Base-by-base conservation (phyloP, 1,140 invertebrate species). In the Drosophila funebris region DNA sequence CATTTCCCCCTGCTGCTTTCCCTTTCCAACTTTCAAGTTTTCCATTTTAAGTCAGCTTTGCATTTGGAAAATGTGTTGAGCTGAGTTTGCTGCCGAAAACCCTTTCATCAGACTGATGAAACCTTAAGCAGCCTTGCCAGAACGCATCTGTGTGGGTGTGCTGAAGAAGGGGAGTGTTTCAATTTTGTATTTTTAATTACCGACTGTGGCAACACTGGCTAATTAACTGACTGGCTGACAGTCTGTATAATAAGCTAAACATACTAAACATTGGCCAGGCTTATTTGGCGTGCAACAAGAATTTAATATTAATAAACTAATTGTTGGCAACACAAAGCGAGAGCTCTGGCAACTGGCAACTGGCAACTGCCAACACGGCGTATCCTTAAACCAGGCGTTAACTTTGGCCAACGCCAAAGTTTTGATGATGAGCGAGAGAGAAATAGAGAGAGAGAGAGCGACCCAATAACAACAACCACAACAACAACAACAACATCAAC, bases 221-320 rank as follows among this genome's bases (percentile, higher is more conserved):
- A 72, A 72, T 72, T 72, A 72, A 67, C 14, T 18, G 18, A 11
- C 60, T 29, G 20, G 5, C 56, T 31, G 52, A n/a, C 57, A 43
- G 53, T n/a, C 36, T 31, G 29, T 18, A n/a, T 44, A 27, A 44
- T 37, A 54, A 33, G 69, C 33, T 58, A 24, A 43, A 44, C 53
- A 56, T 43, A 63, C 58, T 48, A 53, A 70, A n/a, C 60, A 22
- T 64, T 54, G 39, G 18, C n/a, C 36, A 24, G 4, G 48, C 48
- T 18, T 37, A 39, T 43, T 66, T 66, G 29, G 62, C 20, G 4
- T 8, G 11, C 14, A 37, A n/a, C 43, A 46, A 41, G 43, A 56
- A 71, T 66, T 67, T 72, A 84, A 79, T 83, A 79, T 83, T 79
- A 76, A 83, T 83, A 84, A 83, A 84, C 82, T 84, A 84, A 79